Conservation (phyloP, 2,888 invertebrate species). For the Acanthosepion pharaonis region DNA sequence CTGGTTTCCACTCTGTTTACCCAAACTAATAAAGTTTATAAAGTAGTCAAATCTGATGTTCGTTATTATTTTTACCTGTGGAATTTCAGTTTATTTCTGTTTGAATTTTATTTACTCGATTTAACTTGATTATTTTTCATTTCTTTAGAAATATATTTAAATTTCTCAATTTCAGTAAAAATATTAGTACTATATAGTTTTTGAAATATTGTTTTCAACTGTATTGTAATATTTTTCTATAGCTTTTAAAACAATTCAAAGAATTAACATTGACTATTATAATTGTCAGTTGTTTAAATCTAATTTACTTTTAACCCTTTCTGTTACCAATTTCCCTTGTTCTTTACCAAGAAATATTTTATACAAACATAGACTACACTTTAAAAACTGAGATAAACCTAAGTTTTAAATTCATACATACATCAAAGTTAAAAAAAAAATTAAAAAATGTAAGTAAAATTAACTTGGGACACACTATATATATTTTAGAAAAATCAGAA, state of each 20-base stretch:
- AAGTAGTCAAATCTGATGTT: background rate
- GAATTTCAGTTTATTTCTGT: background rate
- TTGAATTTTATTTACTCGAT: background rate
- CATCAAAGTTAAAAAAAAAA: no score
- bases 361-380: no score
- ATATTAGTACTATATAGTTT: no score
- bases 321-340: no score
- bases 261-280: background rate
- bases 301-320: background rate
- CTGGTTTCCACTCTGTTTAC: background rate
- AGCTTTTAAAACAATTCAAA: background rate
- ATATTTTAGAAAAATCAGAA: background rate
- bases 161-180: background rate
- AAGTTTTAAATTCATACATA: no score
- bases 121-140: background rate
- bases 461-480: background rate
- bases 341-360: no score
- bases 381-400: no score
- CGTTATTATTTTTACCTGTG: background rate
- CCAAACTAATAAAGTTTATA: no score
- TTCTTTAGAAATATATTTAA: background rate
- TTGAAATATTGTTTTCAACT: background rate
- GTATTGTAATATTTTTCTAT: background rate
- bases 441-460: background rate
- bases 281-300: background rate